Base-by-base conservation (phyloP, 2,113 vertebrate species). In the Gallinago jamesoni region DNA sequence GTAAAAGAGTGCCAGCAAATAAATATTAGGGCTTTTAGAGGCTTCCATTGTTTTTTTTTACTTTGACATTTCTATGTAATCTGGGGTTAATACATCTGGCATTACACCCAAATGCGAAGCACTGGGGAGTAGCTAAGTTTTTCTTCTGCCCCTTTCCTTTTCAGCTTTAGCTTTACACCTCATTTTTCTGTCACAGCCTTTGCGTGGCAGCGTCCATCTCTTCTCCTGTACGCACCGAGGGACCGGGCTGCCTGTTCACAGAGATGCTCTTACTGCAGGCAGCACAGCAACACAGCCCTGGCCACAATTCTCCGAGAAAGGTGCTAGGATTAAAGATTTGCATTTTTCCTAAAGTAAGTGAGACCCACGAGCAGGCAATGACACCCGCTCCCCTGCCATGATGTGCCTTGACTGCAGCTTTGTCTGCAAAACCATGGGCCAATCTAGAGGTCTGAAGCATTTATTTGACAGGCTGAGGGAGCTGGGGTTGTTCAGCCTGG, bases 101-200 rank as follows among this genome's bases (percentile, higher is more conserved):
- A 68, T 68, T 76, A 60, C 57, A 93, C 41, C 23, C 77, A 69
- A 78, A 81, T 45, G 63, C 10, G 86, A 73, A 52, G 79, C 74
- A 45, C 41, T n/a, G 55, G 14, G 63, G 75, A 95, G 73, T 2
- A 68, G 39, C 20, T 55, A 35, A n/a, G 19, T 7, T 82, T 77
- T 81, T 18, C 56, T 78, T 79, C 64, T 21, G 60, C 72, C 64
- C 47, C 67, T 80, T 80, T 85, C 22, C 53, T 43, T 80, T 80
- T 60, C 67, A 25, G 37, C 31, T 73, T 59, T 10, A n/a, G 72
- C 70, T 86, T 23, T 52, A 66, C 48, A 39, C n/a, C 76, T 68
- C 23, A 73, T 91, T 95, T 94, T 94, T 85, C 79, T 68, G 21
- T 27, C 69, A 55, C 86, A 93, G 90, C 83, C 35, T 74, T 83